Base-by-base conservation (phyloP, 2,888 invertebrate genomes). In the Lingula anatina region DNA sequence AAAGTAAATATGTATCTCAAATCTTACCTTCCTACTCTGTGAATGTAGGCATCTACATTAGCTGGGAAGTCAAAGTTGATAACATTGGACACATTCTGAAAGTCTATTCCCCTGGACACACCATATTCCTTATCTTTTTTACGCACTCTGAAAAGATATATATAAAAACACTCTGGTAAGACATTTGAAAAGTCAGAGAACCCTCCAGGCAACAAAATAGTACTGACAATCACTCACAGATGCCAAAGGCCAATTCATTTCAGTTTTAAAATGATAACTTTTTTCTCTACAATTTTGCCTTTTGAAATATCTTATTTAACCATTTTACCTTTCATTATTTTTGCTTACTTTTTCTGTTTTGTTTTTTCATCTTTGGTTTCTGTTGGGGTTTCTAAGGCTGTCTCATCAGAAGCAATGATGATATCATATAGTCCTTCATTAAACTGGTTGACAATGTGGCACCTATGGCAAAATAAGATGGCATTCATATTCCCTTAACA, bases 31-130 rank as follows among this genome's bases (percentile, higher is more conserved):
- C 97, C 99, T 0, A 95, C 96, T 66, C 99, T 82, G 76, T 99
- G 99, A 52, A 99, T 87, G 73, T 99, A 99, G 0, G 94, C 87
- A 66, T 85, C 88, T 0, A 89, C 84, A 71, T 90, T 88, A 9
- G 84, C 79, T 0, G 99, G 99, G 77, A 99, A 97, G 80, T 99
- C 99, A 79, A 97, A 99, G 79, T 99, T 99, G 51, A 99, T 87
- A 0, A 99, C 93, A 79, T 97, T 97, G 5, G 95, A 85, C 0
- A 99, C 96, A 76, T 87, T 88, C 68, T 96, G 95, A 76, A 99
- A 99, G 80, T 99, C 99, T 48, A 99, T 95, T 46, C 99, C 99
- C 52, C 99, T 83, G 0, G 96, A 89, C 15, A 94, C 90, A 15
- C 97, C 95, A 1, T 92, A 94, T 77, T 99, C 99, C 65, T 87